These are phyloP conservation scores for Saccopteryx leptura DNA, from an alignment of 2,113 vertebrate species.

Conservation along the genomic window DNA sequence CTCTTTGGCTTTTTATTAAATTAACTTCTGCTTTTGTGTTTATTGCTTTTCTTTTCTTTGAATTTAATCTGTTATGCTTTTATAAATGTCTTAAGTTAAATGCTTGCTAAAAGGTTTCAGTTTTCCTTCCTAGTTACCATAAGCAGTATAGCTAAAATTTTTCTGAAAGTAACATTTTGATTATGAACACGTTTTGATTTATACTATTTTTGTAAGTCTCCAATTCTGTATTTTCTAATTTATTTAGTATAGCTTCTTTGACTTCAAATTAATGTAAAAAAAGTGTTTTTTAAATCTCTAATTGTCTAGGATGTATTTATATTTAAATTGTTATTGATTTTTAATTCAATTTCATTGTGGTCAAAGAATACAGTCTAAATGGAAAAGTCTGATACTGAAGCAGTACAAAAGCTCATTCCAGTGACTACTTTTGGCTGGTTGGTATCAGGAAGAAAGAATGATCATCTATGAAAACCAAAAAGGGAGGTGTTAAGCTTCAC, in stretches of 20 bases:
- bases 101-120: not conserved
- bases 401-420: not conserved
- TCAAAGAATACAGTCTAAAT: conserved; percentile 9
- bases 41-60: not conserved
- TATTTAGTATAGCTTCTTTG: not conserved
- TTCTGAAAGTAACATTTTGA: conserved; percentile 12
- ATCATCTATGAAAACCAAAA: not conserved
- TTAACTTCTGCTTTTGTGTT: not conserved
- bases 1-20: not conserved
- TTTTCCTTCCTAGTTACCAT: not conserved
- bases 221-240: conserved; percentile 28
- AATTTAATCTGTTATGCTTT: not conserved
- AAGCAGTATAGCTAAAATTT: not conserved
- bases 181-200: not conserved
- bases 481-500: not conserved
- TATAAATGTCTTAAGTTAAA: conserved; percentile 8
- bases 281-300: conserved; percentile 22
- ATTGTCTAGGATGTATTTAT: not conserved
- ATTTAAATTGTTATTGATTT: conserved; percentile 46
- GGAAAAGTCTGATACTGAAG: not conserved
- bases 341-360: not conserved
- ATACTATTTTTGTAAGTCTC: not conserved
- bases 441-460: not conserved
- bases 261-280: conserved; percentile 26
- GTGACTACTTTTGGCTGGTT: not conserved